phyloP scores from a whole-genome alignment of 1,140 invertebrate species.

The Scaptomyza hsui region DNA sequence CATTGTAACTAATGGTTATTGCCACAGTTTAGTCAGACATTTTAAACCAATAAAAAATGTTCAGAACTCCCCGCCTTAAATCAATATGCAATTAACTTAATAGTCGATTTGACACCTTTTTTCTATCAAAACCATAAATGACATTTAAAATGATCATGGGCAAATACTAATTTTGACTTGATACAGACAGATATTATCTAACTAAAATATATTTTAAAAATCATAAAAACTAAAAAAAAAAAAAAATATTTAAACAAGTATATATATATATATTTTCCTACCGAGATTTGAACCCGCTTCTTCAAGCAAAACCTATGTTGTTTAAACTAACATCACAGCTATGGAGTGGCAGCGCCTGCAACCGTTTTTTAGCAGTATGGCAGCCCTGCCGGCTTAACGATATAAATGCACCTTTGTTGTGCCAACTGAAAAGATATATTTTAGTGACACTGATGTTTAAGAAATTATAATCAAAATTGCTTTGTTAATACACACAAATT shows the following conservation, averaged over 20 bases:
- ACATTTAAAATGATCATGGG: too few relatives aligned
- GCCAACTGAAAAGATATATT: too few relatives aligned
- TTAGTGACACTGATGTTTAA: too few relatives aligned
- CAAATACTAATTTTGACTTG: not conserved
- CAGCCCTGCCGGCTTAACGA: not conserved
- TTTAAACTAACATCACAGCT: not conserved
- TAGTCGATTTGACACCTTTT: not conserved
- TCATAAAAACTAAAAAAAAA: not conserved
- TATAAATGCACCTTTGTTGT: too few relatives aligned
- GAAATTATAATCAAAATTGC: not conserved
- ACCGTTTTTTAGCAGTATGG: not conserved
- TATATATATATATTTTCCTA: not conserved
- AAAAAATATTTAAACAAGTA: not conserved
- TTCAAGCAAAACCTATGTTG: not conserved
- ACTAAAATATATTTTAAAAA: not conserved
- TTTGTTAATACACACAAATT: not conserved
- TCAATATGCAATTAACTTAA: constrained; percentile 2
- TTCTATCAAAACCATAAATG: not conserved
- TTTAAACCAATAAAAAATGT: constrained; percentile 22
- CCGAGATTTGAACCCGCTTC: not conserved
- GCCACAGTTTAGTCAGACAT: constrained; percentile 55
- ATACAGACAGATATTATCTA: too few relatives aligned
- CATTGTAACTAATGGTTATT: constrained; percentile 63
- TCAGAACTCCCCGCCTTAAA: not conserved
- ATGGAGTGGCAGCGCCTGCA: not conserved